phyloP scores from a whole-genome alignment of 1,140 invertebrate species.

The Coboldia fuscipes region DNA sequence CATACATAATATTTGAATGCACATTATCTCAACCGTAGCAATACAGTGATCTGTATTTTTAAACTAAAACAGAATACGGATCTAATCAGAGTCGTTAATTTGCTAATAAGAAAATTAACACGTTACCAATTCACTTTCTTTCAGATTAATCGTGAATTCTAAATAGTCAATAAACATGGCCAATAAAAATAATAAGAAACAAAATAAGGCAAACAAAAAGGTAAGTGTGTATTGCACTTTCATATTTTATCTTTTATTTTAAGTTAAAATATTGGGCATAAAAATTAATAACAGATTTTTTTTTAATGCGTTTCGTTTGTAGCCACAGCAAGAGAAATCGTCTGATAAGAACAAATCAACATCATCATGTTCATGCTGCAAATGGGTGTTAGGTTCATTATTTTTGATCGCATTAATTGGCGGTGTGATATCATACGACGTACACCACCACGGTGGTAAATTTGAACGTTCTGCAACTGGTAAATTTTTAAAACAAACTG shows the following conservation, averaged over 20 bases:
- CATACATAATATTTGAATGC: too few species aligned
- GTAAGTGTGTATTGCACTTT: too few species aligned
- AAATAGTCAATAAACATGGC: slow-evolving; percentile 18
- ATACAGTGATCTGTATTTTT: too few species aligned
- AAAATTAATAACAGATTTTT: too few species aligned
- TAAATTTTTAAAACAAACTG: slow-evolving; percentile 32
- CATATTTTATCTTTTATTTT: too few species aligned
- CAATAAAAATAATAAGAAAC: slow-evolving; percentile 18
- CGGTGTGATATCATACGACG: slow-evolving; percentile 20
- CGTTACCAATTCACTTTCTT: background rate
- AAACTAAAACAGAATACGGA: too few species aligned
- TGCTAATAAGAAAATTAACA: too few species aligned
- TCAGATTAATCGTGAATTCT: background rate
- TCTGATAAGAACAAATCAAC: slow-evolving; percentile 18
- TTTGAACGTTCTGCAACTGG: slow-evolving; percentile 22
- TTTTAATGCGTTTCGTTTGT: too few species aligned
- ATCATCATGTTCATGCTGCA: slow-evolving; percentile 22
- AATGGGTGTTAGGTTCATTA: slow-evolving; percentile 29
- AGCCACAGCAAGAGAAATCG: slow-evolving; percentile 14
- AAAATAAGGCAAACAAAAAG: slow-evolving; percentile 12
- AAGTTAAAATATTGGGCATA: too few species aligned
- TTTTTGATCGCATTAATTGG: slow-evolving; percentile 25
- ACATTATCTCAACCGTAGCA: too few species aligned
- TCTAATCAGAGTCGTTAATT: too few species aligned
- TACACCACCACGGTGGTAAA: slow-evolving; percentile 13